A percentile compares a stretch with the other conserved stretches of the same genome.
These are phyloP conservation scores for Gambusia yucatana DNA, from an alignment of 2,797 vertebrate genomes.

Conservation along the genomic window DNA sequence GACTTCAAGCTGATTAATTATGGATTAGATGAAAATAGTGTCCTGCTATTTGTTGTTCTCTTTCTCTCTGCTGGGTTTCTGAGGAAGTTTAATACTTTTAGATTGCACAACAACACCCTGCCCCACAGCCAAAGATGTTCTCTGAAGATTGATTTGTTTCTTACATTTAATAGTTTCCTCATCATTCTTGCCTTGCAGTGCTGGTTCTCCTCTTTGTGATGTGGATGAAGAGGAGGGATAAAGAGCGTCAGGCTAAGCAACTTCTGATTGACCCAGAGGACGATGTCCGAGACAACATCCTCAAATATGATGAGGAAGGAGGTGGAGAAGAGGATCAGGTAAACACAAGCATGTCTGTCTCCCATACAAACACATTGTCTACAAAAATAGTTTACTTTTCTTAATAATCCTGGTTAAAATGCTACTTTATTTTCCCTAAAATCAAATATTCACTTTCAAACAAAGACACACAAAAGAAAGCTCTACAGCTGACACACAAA, in stretches of 20 bases:
- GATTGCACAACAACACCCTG: neutral
- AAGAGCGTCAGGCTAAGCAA: constrained; percentile 92
- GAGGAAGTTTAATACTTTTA: neutral
- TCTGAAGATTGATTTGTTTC: neutral
- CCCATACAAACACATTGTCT: neutral
- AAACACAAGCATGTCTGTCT: neutral
- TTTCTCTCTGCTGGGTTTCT: neutral
- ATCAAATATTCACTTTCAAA: neutral
- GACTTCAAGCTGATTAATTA: neutral
- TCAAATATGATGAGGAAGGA: constrained; percentile 93
- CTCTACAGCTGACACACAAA: constrained; percentile 14
- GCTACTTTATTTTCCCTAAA: neutral
- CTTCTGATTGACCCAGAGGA: constrained; percentile 95
- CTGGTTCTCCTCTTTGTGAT: constrained; percentile 90
- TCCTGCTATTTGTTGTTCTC: neutral
- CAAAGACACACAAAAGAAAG: neutral
- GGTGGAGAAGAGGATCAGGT: constrained; percentile 97
- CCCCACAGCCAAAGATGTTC: neutral
- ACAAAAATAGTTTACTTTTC: neutral
- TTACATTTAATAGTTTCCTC: neutral
- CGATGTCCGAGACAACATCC: constrained; percentile 93
- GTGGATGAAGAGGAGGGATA: constrained; percentile 93
- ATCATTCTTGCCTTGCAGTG: constrained; percentile 48
- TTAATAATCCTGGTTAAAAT: neutral
- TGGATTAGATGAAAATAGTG: neutral